Conservation (phyloP, 1,140 invertebrate species). For the Leptestheria dahalacensis region DNA sequence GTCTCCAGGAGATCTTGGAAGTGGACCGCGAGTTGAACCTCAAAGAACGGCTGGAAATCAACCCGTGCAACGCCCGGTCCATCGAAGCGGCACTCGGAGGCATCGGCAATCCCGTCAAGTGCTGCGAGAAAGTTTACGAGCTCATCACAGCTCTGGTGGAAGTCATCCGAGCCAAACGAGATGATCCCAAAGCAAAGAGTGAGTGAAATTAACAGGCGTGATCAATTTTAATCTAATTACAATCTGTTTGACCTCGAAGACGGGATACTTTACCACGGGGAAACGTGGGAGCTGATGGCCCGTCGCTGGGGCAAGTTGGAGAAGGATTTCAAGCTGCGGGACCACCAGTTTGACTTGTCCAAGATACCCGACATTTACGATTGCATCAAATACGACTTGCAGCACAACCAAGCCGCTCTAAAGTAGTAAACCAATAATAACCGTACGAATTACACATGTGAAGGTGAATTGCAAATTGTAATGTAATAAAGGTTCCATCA, state of each 20-base stretch:
- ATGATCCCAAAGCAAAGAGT: slow-evolving; percentile 76
- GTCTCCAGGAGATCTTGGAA: slow-evolving; percentile 83
- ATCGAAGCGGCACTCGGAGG: slow-evolving; percentile 80
- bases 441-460: too few species aligned
- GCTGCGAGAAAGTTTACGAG: slow-evolving; percentile 75
- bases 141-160: slow-evolving; percentile 73
- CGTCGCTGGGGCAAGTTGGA: slow-evolving; percentile 96
- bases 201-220: slow-evolving; percentile 11
- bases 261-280: slow-evolving; percentile 86
- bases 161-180: slow-evolving; percentile 68
- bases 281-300: slow-evolving; percentile 97
- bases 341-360: slow-evolving; percentile 86
- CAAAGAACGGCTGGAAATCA: slow-evolving; percentile 72
- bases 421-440: too few species aligned
- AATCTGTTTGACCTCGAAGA: slow-evolving; percentile 39
- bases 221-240: neutral
- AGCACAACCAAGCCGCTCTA: slow-evolving; percentile 91
- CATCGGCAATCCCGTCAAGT: slow-evolving; percentile 89
- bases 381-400: slow-evolving; percentile 97
- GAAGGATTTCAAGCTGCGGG: slow-evolving; percentile 91
- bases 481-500: slow-evolving; percentile 49
- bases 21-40: slow-evolving; percentile 72
- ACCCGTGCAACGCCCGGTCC: slow-evolving; percentile 73
- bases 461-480: neutral
- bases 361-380: slow-evolving; percentile 99